Conservation (phyloP, 1,140 invertebrate genomes). For the Pseudomyrmex cubaensis region DNA sequence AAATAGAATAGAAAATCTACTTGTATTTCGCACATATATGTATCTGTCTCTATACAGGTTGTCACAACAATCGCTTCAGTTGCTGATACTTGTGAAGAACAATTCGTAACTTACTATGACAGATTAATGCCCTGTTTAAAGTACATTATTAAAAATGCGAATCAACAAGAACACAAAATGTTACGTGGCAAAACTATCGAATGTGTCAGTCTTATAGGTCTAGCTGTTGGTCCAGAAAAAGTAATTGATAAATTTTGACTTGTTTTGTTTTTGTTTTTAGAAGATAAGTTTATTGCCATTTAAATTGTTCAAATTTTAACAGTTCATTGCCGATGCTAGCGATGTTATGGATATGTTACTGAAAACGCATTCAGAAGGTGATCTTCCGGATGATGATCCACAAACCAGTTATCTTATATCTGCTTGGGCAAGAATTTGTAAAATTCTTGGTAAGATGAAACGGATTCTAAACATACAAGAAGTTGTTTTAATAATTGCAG, state of each 20-base stretch:
- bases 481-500: background rate
- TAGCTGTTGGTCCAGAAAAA: conserved; percentile 98
- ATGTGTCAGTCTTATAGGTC: conserved; percentile 98
- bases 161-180: conserved; percentile 93
- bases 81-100: conserved; percentile 99
- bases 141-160: conserved; percentile 98
- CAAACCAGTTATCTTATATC: conserved; percentile 99
- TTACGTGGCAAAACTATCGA: conserved; percentile 98
- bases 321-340: conserved; percentile 96
- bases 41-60: conserved; percentile 76
- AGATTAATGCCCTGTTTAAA: conserved; percentile 98
- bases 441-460: conserved; percentile 91
- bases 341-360: conserved; percentile 98
- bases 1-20: background rate
- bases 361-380: conserved; percentile 94
- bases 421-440: conserved; percentile 99
- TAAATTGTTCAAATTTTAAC: conserved; percentile 15
- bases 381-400: conserved; percentile 97
- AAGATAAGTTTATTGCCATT: background rate
- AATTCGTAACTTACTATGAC: conserved; percentile 94
- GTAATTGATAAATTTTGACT: conserved; percentile 78
- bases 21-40: no score
- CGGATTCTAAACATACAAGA: background rate
- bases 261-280: background rate
- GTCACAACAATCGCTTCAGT: conserved; percentile 99